phyloP scores from a whole-genome alignment of 2,797 vertebrate species.

The Xiphorhynchus erythropygius region DNA sequence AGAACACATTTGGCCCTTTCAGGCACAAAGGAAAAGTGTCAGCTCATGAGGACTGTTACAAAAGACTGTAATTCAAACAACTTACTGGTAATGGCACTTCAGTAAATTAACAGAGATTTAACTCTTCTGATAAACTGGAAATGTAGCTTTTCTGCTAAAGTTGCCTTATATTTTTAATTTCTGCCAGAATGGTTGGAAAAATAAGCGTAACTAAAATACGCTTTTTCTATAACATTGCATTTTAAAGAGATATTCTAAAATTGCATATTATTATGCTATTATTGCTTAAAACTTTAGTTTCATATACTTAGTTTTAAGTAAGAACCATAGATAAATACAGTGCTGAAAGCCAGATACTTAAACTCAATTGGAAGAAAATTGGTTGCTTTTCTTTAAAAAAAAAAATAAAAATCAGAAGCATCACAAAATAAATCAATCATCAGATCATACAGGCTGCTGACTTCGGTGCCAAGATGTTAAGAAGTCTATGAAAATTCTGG shows the following conservation, averaged over 20 bases:
- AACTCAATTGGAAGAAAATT: not conserved
- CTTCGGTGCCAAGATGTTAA: not conserved
- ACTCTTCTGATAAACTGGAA: not conserved
- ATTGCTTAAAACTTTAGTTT: not conserved
- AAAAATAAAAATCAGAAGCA: not conserved
- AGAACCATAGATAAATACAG: not conserved
- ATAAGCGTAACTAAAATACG: not conserved
- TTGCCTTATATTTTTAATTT: not conserved
- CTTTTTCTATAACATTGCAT: not conserved
- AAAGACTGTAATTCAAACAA: not conserved
- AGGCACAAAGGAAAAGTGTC: not conserved
- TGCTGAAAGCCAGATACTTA: not conserved
- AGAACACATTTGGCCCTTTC: not conserved
- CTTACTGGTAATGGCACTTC: not conserved
- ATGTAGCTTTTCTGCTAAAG: not conserved
- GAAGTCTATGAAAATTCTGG: not conserved
- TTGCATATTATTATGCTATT: not conserved
- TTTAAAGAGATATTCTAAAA: not conserved
- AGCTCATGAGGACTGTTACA: not conserved
- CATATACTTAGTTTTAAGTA: not conserved
- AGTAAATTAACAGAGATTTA: not conserved
- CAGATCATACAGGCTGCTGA: not conserved
- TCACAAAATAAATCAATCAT: not conserved
- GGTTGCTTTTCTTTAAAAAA: fast-evolving
- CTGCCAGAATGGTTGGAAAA: not conserved